These are phyloP conservation scores for Scaptomyza cyrtandrae DNA, from an alignment of 2,888 invertebrate species.

Conservation along the genomic window DNA sequence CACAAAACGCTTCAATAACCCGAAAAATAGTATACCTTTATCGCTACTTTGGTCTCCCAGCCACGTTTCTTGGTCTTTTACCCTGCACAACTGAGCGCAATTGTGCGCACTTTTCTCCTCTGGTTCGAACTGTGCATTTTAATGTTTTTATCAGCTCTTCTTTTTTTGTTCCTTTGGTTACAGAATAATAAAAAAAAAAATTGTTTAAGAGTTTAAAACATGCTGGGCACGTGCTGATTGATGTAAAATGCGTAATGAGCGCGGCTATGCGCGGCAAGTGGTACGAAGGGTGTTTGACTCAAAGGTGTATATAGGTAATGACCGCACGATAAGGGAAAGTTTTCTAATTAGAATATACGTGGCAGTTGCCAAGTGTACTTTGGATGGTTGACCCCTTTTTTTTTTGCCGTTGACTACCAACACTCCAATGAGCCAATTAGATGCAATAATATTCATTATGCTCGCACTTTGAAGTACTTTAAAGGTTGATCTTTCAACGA, in stretches of 20 bases:
- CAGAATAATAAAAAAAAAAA: conserved; percentile 20
- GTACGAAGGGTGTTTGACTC: not conserved
- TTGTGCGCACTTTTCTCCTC: conserved; percentile 63
- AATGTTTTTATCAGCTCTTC: conserved; percentile 45
- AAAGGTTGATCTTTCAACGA: not conserved
- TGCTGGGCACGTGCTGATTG: conserved; percentile 77
- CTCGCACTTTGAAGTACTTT: not conserved
- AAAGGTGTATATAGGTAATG: conserved; percentile 59
- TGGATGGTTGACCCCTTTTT: conserved; percentile 16
- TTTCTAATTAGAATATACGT: conserved; percentile 71
- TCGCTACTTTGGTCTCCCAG: conserved; percentile 6
- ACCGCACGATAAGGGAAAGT: conserved; percentile 50
- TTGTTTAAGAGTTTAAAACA: conserved; percentile 59
- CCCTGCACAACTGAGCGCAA: conserved; percentile 65
- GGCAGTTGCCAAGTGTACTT: conserved; percentile 34
- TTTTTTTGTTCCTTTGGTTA: conserved; percentile 4
- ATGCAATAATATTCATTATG: conserved; percentile 18
- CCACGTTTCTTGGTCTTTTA: conserved; percentile 58
- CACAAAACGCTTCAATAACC: conserved; percentile 29
- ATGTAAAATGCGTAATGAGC: conserved; percentile 78
- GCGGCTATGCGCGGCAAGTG: conserved; percentile 56
- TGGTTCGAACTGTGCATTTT: conserved; percentile 46
- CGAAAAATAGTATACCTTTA: conserved; percentile 12
- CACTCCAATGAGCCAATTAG: conserved; percentile 42
- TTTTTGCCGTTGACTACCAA: not conserved